phyloP scores from a whole-genome alignment of 1,140 invertebrate genomes.

The Thaumatotibia leucotreta region DNA sequence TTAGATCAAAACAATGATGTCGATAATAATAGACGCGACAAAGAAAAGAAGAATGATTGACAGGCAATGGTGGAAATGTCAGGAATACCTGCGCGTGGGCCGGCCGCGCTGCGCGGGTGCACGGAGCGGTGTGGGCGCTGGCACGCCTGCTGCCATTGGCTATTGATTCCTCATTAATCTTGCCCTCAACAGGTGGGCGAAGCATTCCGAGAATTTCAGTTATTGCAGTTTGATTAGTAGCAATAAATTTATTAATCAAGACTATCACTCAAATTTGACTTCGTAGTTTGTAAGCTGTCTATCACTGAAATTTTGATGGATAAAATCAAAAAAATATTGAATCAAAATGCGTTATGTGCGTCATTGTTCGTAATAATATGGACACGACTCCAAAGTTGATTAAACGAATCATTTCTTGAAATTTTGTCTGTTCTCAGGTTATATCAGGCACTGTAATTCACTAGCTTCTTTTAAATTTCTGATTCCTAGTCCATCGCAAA shows the following conservation, averaged over 20 bases:
- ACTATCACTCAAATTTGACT: not conserved
- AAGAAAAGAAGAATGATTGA: not conserved
- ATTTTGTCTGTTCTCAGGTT: too few species aligned
- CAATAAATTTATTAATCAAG: not conserved
- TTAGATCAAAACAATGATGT: not conserved
- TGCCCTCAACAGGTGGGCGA: not conserved
- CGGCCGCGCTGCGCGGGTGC: not conserved
- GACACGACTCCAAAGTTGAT: too few species aligned
- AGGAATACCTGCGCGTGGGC: conserved; percentile 1
- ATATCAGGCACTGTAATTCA: too few species aligned
- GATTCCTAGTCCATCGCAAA: too few species aligned
- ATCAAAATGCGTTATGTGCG: too few species aligned
- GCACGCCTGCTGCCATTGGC: not conserved
- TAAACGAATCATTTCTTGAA: too few species aligned
- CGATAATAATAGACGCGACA: not conserved
- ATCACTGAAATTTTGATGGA: not conserved
- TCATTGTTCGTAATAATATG: too few species aligned
- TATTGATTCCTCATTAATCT: conserved; percentile 12
- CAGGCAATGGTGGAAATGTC: not conserved
- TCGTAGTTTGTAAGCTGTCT: not conserved
- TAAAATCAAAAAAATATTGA: too few species aligned
- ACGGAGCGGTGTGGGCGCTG: not conserved
- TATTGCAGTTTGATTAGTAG: not conserved
- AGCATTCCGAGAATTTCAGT: not conserved
- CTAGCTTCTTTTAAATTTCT: too few species aligned